Evolutionary conservation across 1,140 invertebrate species (phyloP), one percentile per base, ranked within the genome.

Genomic region (Spodoptera litura): DNA sequence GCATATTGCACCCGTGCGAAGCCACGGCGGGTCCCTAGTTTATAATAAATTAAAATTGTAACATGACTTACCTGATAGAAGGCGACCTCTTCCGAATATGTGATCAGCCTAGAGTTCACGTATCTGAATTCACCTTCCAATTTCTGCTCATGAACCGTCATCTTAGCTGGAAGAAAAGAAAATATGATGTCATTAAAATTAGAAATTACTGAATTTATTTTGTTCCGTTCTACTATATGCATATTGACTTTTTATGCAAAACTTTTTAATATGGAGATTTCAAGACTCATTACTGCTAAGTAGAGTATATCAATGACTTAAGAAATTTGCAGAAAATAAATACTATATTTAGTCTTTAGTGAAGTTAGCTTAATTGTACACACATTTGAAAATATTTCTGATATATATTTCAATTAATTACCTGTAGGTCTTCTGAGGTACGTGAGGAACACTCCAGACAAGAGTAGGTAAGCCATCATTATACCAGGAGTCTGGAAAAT

Each of bases 51-150:
- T 9, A 44, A 44, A 8, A 2, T 44, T 4, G 5, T 44, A 10
- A 6, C 0, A 8, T 10, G 38, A 81, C 86, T 87, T 79, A 95
- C 94, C 84, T 95, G 96, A 92, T 99, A 99, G 94, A 99, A 99
- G 3, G 99, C 99, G 79, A 99, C 96, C 95, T 99, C 99, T 95
- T 99, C 99, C 20, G 98, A 98, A 94, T 99, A 99, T 0, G 98
- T 99, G 58, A 99, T 99, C 4, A 99, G 95, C 38, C 99, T 95
- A 8, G 98, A 98, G 93, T 99, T 99, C 25, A 99, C 98, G 89
- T 98, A 99, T 89, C 99, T 96, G 93, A 99, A 99, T 96, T 99
- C 99, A 79, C 99, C 99, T 95, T 99, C 99, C 10, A 99, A 93
- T 92, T 98, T 98, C 94, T 99, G 99, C 90, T 99, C 99, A 83